phyloP scores from a whole-genome alignment of 1,140 invertebrate genomes.

The Diabrotica undecimpunctata region DNA sequence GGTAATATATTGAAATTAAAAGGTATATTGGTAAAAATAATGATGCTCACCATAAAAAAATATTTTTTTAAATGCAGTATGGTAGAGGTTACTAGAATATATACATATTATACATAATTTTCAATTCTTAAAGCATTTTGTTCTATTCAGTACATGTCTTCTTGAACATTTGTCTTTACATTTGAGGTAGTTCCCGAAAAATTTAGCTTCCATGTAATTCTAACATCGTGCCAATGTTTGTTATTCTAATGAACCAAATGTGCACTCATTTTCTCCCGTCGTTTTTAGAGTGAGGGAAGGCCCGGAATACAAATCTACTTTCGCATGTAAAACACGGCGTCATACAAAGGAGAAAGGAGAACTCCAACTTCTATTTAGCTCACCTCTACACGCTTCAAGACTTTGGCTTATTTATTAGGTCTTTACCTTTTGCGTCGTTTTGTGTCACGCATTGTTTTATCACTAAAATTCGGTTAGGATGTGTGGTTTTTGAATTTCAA shows the following conservation, averaged over 20 bases:
- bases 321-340: conserved; percentile 15
- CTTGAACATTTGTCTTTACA: no score
- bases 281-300: conserved; percentile 7
- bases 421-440: conserved; percentile 10
- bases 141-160: no score
- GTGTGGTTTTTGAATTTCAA: conserved; percentile 2
- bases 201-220: no score
- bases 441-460: conserved; percentile 2
- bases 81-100: no score
- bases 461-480: neutral
- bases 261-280: neutral
- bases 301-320: conserved; percentile 20
- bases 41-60: no score
- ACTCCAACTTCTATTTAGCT: conserved; percentile 4
- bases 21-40: no score
- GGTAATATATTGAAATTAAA: no score
- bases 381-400: conserved; percentile 8
- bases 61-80: no score
- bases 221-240: neutral
- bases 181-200: no score
- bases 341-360: conserved; percentile 5
- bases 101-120: no score
- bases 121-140: no score
- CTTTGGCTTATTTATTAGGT: conserved; percentile 15
- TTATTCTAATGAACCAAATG: conserved; percentile 2